These are phyloP conservation scores for Sycophaga agraensis DNA, from an alignment of 1,140 invertebrate species.

Conservation along the genomic window DNA sequence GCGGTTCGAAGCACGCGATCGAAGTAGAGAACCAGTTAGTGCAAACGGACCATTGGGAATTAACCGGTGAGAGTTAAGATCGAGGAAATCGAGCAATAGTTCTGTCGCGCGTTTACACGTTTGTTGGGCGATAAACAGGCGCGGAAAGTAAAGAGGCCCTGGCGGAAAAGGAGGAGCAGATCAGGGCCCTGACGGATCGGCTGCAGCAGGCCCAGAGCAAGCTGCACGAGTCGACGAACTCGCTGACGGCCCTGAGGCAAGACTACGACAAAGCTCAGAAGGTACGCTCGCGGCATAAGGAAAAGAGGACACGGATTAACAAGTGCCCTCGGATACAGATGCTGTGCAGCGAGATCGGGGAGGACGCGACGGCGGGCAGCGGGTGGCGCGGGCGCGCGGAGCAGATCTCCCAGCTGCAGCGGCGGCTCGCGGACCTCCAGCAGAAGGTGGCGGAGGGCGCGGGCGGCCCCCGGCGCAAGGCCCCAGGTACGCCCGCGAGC, in stretches of 20 bases:
- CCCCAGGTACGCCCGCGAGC: too few species aligned
- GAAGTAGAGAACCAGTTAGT: slow-evolving; percentile 5
- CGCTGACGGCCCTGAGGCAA: slow-evolving; percentile 66
- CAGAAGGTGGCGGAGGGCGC: slow-evolving; percentile 57
- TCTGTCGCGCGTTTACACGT: too few species aligned
- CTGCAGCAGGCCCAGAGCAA: slow-evolving; percentile 63
- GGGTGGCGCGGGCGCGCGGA: slow-evolving; percentile 72
- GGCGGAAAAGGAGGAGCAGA: slow-evolving; percentile 40
- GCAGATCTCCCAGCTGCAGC: slow-evolving; percentile 67
- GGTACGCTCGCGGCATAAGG: too few species aligned
- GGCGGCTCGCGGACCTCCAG: slow-evolving; percentile 65
- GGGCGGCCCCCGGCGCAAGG: slow-evolving; percentile 15
- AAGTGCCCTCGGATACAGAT: slow-evolving; percentile 33
- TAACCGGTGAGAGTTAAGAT: too few species aligned
- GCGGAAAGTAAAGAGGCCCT: not conserved
- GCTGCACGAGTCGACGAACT: slow-evolving; percentile 68
- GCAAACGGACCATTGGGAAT: not conserved
- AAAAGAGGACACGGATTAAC: too few species aligned
- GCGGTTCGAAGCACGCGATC: too few species aligned
- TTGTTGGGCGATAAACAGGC: too few species aligned
- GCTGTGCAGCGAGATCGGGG: slow-evolving; percentile 60
- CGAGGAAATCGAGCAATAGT: too few species aligned
- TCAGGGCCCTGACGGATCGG: slow-evolving; percentile 66
- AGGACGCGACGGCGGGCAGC: slow-evolving; percentile 56
- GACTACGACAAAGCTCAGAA: slow-evolving; percentile 57